Base-by-base conservation (phyloP, 2,113 vertebrate genomes). In the Sphyrna mokarran region DNA sequence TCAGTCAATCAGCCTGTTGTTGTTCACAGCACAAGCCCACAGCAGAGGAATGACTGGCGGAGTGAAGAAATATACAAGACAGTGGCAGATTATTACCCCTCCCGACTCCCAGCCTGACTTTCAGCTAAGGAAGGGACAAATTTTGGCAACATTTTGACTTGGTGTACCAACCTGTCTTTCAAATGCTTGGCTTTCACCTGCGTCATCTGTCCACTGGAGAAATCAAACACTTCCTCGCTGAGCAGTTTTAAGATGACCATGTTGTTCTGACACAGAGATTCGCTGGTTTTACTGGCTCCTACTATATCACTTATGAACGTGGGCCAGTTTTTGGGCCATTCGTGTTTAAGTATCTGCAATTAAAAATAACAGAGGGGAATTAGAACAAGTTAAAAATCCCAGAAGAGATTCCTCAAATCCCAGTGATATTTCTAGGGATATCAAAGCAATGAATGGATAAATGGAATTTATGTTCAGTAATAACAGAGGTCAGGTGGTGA, bases 241-340 rank as follows among this genome's bases (percentile, higher is more conserved):
- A 99, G 97, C 95, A 99, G 98, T 96, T 99, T 99, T 29, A 99
- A 97, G 96, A 99, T 99, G 61, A 99, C 97, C 99, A 99, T 99
- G 96, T 99, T 99, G 97, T 99, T 99, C 97, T 99, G 99, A 97
- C 99, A 99, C 14, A 99, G 98, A 97, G 99, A 99, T 97, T 99
- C 99, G 18, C 99, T 99, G 97, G 99, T 99, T 85, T 99, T 98
- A 96, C 99, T 99, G 0, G 99, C 99, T 83, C 99, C 99, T 78
- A 99, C 99, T 37, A 99, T 99, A 96, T 99, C 99, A 0, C 99
- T 99, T 97, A 99, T 99, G 95, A 99, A 99, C 18, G 99, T 99
- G 11, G 99, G 99, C 99, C 99, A 99, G 97, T 99, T 99, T 96
- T 99, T 99, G 0, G 99, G 99, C 99, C 99, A 99, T 97, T 99